These are phyloP conservation scores for Hozukius guyotensis DNA, from an alignment of 2,797 vertebrate genomes.

Conservation along the genomic window DNA sequence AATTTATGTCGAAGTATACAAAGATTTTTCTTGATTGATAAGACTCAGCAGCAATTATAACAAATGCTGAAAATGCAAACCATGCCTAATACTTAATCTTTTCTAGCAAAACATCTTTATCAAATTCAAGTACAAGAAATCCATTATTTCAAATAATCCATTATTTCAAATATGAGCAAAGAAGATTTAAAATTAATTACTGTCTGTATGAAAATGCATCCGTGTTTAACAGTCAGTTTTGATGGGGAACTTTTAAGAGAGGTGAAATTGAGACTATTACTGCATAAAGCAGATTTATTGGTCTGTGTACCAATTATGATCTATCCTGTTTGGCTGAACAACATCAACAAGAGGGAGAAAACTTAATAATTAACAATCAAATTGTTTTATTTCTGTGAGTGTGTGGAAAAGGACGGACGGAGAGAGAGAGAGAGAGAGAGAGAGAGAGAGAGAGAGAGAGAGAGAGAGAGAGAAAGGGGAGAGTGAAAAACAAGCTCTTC, in stretches of 20 bases:
- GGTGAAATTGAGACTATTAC: conserved; percentile 55
- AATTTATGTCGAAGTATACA: conserved; percentile 23
- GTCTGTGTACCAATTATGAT: conserved; percentile 54
- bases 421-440: neutral
- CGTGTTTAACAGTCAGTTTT: conserved; percentile 36
- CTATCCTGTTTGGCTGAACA: conserved; percentile 37
- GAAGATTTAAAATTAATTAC: conserved; percentile 58
- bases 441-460: too few species aligned
- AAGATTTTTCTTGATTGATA: conserved; percentile 34
- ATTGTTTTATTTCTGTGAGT: conserved; percentile 34
- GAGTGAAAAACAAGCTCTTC: conserved; percentile 42
- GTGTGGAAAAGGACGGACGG: neutral
- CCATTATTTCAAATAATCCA: conserved; percentile 55
- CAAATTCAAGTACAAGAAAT: conserved; percentile 61
- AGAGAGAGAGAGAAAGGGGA: neutral
- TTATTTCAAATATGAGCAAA: conserved; percentile 58
- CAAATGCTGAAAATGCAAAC: conserved; percentile 53
- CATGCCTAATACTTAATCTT: conserved; percentile 39
- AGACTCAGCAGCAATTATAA: conserved; percentile 43
- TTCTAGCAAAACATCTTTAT: conserved; percentile 50
- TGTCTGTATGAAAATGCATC: conserved; percentile 38
- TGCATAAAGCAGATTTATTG: conserved; percentile 56
- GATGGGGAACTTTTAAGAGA: conserved; percentile 52
- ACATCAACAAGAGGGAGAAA: conserved; percentile 37
- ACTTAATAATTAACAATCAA: conserved; percentile 45